These are phyloP conservation scores for Cuniculus paca DNA, from an alignment of 2,797 vertebrate genomes.

Conservation along the genomic window DNA sequence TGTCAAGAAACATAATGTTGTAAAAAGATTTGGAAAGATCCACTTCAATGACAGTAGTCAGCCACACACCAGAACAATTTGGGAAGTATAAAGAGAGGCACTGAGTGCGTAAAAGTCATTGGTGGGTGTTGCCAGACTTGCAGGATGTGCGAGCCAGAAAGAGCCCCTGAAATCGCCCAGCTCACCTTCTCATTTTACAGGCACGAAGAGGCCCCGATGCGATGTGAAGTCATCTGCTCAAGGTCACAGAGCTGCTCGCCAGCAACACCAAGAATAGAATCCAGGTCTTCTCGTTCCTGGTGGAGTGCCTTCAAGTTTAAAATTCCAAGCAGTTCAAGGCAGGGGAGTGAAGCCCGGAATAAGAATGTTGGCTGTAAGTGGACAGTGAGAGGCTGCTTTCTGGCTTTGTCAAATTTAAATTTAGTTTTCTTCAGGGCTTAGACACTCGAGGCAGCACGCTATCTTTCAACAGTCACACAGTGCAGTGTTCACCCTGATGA, in stretches of 20 bases:
- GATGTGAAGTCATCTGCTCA: slow-evolving; percentile 21
- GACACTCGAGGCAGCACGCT: background rate
- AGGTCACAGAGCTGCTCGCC: slow-evolving; percentile 61
- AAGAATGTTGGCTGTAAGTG: background rate
- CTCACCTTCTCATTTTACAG: slow-evolving; percentile 72
- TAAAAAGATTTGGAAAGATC: background rate
- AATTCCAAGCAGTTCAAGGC: slow-evolving; percentile 25
- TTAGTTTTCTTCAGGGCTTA: slow-evolving; percentile 11
- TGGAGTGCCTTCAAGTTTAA: background rate
- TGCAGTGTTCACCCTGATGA: slow-evolving; percentile 7
- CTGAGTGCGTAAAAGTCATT: background rate
- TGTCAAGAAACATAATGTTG: slow-evolving; percentile 24
- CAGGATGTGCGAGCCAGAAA: slow-evolving; percentile 25
- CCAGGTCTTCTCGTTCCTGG: slow-evolving; percentile 9
- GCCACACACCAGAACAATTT: background rate
- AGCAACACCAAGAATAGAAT: slow-evolving; percentile 50
- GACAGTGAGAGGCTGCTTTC: background rate
- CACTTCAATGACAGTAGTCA: background rate
- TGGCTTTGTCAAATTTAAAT: slow-evolving; percentile 43
- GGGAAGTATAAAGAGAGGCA: background rate
- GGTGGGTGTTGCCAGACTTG: slow-evolving; percentile 56
- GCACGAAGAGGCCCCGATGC: background rate
- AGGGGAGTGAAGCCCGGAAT: background rate
- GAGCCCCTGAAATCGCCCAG: slow-evolving; percentile 15
- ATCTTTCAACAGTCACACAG: background rate